Evolutionary conservation across 92 coral and sea anemone species (phyloP).

Genomic region (Actinernus sp.): DNA sequence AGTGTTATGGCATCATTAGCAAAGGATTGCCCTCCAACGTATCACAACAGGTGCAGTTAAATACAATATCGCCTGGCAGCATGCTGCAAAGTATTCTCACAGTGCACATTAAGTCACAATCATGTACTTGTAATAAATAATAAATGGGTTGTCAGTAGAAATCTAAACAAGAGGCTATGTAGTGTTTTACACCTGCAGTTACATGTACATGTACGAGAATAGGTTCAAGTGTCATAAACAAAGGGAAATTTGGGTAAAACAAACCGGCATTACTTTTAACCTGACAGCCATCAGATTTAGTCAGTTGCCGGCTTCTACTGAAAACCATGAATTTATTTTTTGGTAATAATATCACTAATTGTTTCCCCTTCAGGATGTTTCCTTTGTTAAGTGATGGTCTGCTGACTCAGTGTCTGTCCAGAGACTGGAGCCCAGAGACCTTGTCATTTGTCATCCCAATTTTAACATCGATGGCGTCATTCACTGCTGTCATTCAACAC

Average conservation of each 20-base stretch:
- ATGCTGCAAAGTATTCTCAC: no score
- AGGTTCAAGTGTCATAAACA: no score
- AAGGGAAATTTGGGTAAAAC: no score
- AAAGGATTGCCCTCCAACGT: constrained; percentile 43
- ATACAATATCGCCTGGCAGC: no score
- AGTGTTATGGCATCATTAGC: constrained; percentile 77
- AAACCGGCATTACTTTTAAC: no score
- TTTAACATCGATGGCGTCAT: constrained; percentile 24
- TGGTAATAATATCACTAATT: no score
- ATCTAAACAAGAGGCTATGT: not conserved
- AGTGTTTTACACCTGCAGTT: not conserved
- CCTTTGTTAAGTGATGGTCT: constrained; percentile 72
- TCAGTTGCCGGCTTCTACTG: no score
- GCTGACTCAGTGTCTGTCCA: constrained; percentile 72
- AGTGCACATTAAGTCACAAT: no score
- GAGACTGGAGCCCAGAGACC: constrained; percentile 58
- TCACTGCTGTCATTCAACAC: constrained; percentile 46
- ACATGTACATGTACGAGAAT: no score
- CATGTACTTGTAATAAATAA: no score
- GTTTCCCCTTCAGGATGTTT: constrained; percentile 52
- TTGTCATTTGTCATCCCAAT: constrained; percentile 69
- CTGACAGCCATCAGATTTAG: no score
- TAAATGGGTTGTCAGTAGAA: constrained; percentile 52
- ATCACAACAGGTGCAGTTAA: constrained; percentile 5
- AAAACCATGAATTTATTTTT: no score